A percentile compares a stretch with the other conserved stretches of the same genome.
Conservation (phyloP, 2,888 invertebrate genomes). For the Chelonus formosanus region DNA sequence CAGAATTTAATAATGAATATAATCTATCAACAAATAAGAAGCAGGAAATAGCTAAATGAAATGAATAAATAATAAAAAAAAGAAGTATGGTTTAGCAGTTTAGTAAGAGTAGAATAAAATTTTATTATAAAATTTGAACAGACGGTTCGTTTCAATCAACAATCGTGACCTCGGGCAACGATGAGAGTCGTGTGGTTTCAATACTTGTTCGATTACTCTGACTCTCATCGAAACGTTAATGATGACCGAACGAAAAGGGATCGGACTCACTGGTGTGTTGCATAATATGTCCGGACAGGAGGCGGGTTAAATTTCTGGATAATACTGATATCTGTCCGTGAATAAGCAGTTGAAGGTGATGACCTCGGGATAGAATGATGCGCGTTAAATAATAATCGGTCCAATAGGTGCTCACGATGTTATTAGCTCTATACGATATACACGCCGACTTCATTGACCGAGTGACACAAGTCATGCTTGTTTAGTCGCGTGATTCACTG, state of each 20-base stretch:
- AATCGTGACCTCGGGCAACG: constrained; percentile 43
- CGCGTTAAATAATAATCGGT: constrained; percentile 17
- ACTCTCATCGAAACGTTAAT: not conserved
- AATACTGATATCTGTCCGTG: not conserved
- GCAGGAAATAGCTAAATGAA: no score
- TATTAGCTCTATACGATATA: not conserved
- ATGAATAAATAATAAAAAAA: not conserved
- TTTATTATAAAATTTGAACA: no score
- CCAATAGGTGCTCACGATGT: constrained; percentile 17
- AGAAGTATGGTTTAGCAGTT: no score
- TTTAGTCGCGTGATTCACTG: constrained; percentile 9
- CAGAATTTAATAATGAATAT: no score
- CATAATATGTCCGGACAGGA: constrained; percentile 26
- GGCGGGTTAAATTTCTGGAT: constrained; percentile 20
- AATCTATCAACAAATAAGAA: no score
- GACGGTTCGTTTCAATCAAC: constrained; percentile 11
- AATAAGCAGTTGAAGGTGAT: constrained; percentile 15
- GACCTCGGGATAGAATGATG: constrained; percentile 13
- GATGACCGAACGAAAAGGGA: not conserved
- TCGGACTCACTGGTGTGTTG: constrained; percentile 19
- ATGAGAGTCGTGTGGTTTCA: constrained; percentile 25
- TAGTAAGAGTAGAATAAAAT: no score
- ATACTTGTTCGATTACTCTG: constrained; percentile 24
- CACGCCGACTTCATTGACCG: constrained; percentile 21
- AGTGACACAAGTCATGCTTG: constrained; percentile 4